A percentile compares a stretch with the other conserved stretches of the same genome.
Evolutionary conservation across 1,140 invertebrate species (phyloP).

Genomic region (Hyles vespertilio): DNA sequence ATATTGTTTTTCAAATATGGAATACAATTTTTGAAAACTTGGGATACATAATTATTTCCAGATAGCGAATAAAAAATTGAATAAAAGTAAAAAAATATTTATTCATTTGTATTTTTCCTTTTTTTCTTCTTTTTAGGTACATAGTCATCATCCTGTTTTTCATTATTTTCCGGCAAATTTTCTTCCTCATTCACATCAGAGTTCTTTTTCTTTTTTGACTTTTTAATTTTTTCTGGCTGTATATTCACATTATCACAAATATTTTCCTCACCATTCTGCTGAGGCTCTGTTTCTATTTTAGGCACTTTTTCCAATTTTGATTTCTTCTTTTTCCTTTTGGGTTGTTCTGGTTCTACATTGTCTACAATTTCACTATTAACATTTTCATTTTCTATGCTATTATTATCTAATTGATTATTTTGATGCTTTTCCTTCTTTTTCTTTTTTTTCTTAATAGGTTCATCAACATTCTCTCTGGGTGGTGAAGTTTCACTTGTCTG

Average conservation of each 20-base stretch:
- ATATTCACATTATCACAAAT: background rate
- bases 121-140: constrained; percentile 59
- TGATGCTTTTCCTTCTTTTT: constrained; percentile 10
- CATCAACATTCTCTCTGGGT: background rate
- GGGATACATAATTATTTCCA: too few species aligned
- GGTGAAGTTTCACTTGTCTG: background rate
- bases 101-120: constrained; percentile 33
- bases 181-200: background rate
- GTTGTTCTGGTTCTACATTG: constrained; percentile 12
- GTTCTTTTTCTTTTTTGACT: constrained; percentile 21
- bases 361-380: constrained; percentile 7
- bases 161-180: constrained; percentile 5
- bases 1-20: too few species aligned
- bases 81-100: constrained; percentile 6
- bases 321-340: constrained; percentile 30
- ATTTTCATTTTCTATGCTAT: constrained; percentile 1
- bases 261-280: too few species aligned
- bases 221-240: constrained; percentile 22
- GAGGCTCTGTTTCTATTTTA: background rate
- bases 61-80: too few species aligned
- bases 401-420: constrained; percentile 5
- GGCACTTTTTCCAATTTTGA: constrained; percentile 6
- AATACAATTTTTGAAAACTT: too few species aligned
- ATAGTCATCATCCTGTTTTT: constrained; percentile 17
- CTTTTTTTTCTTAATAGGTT: background rate